A percentile compares a stretch with the other conserved stretches of the same genome.
Conservation (phyloP, 2,113 vertebrate species). For the Henicopernis longicauda region DNA sequence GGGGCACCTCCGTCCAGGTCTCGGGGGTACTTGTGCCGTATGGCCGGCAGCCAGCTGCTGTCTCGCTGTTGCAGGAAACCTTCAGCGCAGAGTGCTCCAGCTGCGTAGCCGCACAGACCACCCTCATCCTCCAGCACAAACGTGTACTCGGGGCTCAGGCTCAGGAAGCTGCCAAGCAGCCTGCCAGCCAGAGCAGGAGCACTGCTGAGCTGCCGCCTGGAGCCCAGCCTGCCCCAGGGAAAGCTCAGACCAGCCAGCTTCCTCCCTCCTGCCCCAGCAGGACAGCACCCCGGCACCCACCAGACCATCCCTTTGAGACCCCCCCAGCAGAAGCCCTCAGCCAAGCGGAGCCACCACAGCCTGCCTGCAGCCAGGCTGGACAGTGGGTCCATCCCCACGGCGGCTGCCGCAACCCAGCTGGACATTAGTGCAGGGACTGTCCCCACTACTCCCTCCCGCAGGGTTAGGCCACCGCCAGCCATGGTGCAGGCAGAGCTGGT, state of each 20-base stretch:
- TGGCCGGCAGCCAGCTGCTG: constrained; percentile 78
- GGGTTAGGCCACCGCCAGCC: not conserved
- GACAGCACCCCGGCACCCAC: not conserved
- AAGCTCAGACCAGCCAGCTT: not conserved
- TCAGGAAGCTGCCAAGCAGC: constrained; percentile 80
- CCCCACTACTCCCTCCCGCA: not conserved
- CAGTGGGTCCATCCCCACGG: fast-evolving
- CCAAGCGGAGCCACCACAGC: not conserved
- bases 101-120: constrained; percentile 77
- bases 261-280: fast-evolving
- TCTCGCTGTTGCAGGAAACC: constrained; percentile 78
- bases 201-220: fast-evolving
- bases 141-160: constrained; percentile 80
- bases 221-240: not conserved
- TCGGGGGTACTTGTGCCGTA: constrained; percentile 51
- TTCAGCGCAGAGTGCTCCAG: constrained; percentile 76
- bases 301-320: not conserved
- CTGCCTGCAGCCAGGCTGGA: not conserved
- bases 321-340: not conserved
- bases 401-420: not conserved
- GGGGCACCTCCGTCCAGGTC: not conserved
- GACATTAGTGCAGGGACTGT: not conserved
- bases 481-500: not conserved
- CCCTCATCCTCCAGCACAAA: constrained; percentile 84
- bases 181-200: constrained; percentile 30